Percentiles rank a stretch among this genome's conserved stretches.
Conservation (phyloP, 2,888 invertebrate species). For the Drosophila cyrtoloma region DNA sequence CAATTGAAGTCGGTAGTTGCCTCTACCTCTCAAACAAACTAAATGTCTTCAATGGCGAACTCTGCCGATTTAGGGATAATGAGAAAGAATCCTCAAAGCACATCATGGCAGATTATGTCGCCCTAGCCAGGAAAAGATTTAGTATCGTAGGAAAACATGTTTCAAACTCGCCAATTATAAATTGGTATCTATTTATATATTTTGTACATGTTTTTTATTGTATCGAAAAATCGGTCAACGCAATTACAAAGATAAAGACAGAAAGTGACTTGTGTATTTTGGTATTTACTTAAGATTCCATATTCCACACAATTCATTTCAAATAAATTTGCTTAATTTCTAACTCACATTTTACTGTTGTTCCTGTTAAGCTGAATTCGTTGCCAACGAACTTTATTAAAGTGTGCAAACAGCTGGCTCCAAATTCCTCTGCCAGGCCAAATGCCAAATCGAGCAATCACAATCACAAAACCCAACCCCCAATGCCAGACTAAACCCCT, state of each 20-base stretch:
- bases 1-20: no score
- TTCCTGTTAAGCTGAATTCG: background rate
- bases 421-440: conserved; percentile 4
- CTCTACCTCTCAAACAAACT: no score
- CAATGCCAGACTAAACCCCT: background rate
- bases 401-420: conserved; percentile 48
- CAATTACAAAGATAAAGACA: background rate
- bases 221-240: background rate
- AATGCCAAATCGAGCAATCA: conserved; percentile 47
- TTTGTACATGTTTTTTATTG: background rate
- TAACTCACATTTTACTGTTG: background rate
- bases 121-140: no score
- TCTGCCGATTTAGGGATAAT: no score
- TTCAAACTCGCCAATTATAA: background rate
- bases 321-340: background rate
- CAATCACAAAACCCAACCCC: conserved; percentile 18
- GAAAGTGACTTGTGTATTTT: background rate
- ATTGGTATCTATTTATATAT: background rate
- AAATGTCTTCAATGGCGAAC: no score
- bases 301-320: background rate
- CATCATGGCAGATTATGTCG: no score
- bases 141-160: no score
- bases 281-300: background rate
- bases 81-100: no score
- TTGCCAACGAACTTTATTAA: conserved; percentile 20